Evolutionary conservation across 2,797 vertebrate species (phyloP).

Genomic region (Tapirus indicus): DNA sequence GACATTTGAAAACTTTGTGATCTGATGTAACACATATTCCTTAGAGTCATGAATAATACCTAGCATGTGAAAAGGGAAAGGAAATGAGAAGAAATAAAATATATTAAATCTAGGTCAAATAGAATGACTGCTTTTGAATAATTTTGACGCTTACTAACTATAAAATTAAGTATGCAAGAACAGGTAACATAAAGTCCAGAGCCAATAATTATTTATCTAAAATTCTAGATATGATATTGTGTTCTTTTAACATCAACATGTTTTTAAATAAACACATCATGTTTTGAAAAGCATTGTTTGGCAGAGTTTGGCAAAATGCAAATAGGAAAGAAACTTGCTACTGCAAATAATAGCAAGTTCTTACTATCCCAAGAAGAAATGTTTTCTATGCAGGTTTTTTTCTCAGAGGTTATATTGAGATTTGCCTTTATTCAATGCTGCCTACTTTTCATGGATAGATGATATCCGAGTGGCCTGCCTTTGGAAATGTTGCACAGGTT

Average conservation of each 20-base stretch:
- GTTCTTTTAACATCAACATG: background rate
- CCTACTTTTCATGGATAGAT: background rate
- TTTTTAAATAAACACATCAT: background rate
- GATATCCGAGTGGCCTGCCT: conserved; percentile 34
- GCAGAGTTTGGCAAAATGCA: background rate
- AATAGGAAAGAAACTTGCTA: background rate
- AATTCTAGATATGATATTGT: background rate
- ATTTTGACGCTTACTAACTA: background rate
- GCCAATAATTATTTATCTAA: background rate
- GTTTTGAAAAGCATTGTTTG: background rate
- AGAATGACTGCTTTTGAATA: background rate
- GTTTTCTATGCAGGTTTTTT: background rate
- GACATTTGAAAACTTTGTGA: background rate
- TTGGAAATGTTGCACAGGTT: conserved; percentile 53
- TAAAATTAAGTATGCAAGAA: background rate
- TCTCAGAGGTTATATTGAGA: background rate
- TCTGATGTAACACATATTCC: background rate
- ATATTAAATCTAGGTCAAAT: background rate
- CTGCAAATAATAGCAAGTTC: background rate
- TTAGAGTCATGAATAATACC: background rate
- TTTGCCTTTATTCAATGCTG: background rate
- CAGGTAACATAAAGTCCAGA: background rate
- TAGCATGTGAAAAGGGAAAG: background rate
- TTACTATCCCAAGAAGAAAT: background rate
- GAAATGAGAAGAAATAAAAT: background rate